phyloP scores from a whole-genome alignment of 2,113 vertebrate species.

The Chionis minor region DNA sequence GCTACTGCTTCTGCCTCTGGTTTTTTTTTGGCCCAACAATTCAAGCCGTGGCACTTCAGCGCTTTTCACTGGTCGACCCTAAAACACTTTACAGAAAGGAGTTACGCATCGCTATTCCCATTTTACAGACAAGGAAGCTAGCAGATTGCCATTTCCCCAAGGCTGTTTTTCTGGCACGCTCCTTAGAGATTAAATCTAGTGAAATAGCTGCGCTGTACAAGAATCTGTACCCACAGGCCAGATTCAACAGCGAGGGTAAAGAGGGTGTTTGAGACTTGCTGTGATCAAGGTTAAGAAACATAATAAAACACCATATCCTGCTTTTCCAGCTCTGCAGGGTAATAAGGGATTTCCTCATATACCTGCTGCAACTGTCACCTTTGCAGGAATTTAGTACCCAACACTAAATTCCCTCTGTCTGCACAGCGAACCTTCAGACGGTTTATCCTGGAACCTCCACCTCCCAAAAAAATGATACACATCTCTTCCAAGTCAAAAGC shows the following conservation, averaged over 20 bases:
- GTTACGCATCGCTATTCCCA: neutral
- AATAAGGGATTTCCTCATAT: constrained; percentile 57
- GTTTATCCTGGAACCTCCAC: neutral
- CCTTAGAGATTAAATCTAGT: constrained; percentile 61
- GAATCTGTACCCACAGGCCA: constrained; percentile 59
- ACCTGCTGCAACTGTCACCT: constrained; percentile 41
- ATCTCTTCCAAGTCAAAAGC: neutral
- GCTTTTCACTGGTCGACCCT: neutral
- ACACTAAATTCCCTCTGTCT: neutral
- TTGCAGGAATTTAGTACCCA: neutral
- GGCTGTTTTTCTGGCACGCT: constrained; percentile 64
- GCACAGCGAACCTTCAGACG: neutral
- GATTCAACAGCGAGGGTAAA: constrained; percentile 32
- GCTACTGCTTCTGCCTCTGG: neutral
- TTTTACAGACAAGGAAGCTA: neutral
- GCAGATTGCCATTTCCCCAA: constrained; percentile 38
- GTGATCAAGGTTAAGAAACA: constrained; percentile 56
- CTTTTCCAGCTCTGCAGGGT: constrained; percentile 58
- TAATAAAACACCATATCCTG: constrained; percentile 37
- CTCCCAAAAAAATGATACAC: neutral
- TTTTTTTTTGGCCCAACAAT: neutral
- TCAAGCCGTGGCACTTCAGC: neutral
- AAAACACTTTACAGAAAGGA: neutral
- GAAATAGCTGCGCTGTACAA: constrained; percentile 26
- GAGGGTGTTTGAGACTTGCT: constrained; percentile 33